Evolutionary conservation across 2,113 vertebrate genomes (phyloP), one percentile per base, ranked within the genome.

Genomic region (Anguilla rostrata): DNA sequence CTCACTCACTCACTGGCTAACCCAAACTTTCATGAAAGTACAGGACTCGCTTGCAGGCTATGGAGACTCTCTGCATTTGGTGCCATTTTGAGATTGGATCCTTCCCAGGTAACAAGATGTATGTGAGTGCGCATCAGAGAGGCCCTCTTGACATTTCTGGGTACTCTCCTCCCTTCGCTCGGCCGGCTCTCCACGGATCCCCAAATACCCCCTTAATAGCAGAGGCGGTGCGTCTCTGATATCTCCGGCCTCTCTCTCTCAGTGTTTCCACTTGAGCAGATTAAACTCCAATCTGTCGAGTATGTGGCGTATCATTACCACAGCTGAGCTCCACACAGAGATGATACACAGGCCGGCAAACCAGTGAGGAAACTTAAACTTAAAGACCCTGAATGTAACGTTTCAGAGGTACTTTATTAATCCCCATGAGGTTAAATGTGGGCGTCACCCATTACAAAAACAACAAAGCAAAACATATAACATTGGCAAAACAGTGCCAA

Each of bases 51-150:
- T 6, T 46, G 43, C 12, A 53, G 7, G 49, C 7, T 53, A 53
- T 53, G n/a, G 11, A 75, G 71, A 75, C 71, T 3, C 63, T n/a
- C 26, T 0, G 34, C 34, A 75, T 75, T 34, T 75, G 71, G n/a
- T 34, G n/a, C 71, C n/a, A 75, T 75, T 75, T 75, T 29, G 49
- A 3, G 22, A 71, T 6, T n/a, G 20, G 63, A 34, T 75, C 71
- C 26, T 75, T 66, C 60, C 71, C 11, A n/a, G 71, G 71, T 29
- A 75, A 75, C 71, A 75, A 66, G n/a, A 34, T 75, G 71, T 34
- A 75, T 75, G n/a, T 66, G 60, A 75, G n/a, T 75, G 71, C 34
- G n/a, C 71, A 75, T 75, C 71, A 75, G 26, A 75, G 71, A 75
- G 71, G 9, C n/a, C 71, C 71, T 75, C 71, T 75, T 75, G 71